Evolutionary conservation across 2,888 invertebrate species (phyloP).

Genomic region (Hydrotaea diabolus): DNA sequence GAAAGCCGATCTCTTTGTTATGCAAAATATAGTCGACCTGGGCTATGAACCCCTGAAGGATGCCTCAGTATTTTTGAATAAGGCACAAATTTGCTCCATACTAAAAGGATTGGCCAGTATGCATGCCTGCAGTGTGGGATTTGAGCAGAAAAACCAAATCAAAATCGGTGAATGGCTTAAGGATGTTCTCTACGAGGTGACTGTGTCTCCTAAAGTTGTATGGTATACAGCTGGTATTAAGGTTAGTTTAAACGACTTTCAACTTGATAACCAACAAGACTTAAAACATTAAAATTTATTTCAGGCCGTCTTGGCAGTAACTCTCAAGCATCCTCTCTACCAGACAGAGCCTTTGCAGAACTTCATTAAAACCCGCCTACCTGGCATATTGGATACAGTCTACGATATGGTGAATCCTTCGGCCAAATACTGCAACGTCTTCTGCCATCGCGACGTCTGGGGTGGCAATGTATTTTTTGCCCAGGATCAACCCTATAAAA

Average conservation of each 20-base stretch:
- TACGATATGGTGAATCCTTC: slow-evolving; percentile 76
- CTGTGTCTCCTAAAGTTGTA: slow-evolving; percentile 69
- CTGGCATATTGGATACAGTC: slow-evolving; percentile 70
- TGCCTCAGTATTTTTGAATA: slow-evolving; percentile 70
- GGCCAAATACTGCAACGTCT: slow-evolving; percentile 79
- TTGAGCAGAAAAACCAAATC: slow-evolving; percentile 73
- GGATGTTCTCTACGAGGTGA: slow-evolving; percentile 72
- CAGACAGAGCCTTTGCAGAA: slow-evolving; percentile 69
- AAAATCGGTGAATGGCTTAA: slow-evolving; percentile 72
- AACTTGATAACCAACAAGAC: too few relatives aligned
- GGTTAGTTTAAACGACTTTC: slow-evolving; percentile 58
- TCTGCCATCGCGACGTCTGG: slow-evolving; percentile 80
- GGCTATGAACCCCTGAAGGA: slow-evolving; percentile 71
- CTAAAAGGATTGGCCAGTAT: slow-evolving; percentile 78
- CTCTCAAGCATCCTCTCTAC: slow-evolving; percentile 73
- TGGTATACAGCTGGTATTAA: slow-evolving; percentile 75
- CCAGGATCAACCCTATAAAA: slow-evolving; percentile 50
- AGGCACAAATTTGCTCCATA: slow-evolving; percentile 76
- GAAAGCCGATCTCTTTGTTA: slow-evolving; percentile 77
- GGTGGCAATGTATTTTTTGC: slow-evolving; percentile 78
- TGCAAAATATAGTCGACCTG: slow-evolving; percentile 79
- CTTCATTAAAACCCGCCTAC: slow-evolving; percentile 73
- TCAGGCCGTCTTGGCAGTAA: slow-evolving; percentile 71
- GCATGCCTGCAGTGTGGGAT: slow-evolving; percentile 80
- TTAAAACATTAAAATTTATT: neutral